phyloP scores from a whole-genome alignment of 2,113 vertebrate genomes.

The Lamprotornis superbus region DNA sequence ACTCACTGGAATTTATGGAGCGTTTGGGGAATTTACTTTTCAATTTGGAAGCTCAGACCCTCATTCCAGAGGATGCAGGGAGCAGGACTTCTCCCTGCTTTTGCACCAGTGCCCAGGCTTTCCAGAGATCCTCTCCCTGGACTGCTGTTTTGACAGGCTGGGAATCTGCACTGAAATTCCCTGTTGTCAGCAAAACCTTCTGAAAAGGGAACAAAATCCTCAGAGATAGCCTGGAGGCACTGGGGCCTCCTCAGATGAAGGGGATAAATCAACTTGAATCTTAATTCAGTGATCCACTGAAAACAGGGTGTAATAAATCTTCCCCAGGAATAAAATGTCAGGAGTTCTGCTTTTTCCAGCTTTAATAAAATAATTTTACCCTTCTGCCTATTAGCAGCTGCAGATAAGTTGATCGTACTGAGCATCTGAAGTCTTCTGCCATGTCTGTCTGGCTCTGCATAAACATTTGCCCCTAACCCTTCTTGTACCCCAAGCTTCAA shows the following conservation, averaged over 20 bases:
- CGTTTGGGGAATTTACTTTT: background rate
- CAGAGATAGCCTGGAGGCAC: background rate
- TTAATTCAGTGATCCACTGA: background rate
- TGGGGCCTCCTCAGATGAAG: background rate
- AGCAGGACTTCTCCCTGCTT: background rate
- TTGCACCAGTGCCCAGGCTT: background rate
- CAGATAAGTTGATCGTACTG: background rate
- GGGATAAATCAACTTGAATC: background rate
- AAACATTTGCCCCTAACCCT: too few species aligned
- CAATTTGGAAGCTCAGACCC: background rate
- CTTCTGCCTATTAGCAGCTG: background rate
- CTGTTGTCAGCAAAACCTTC: background rate
- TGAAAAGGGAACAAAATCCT: background rate
- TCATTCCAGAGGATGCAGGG: background rate
- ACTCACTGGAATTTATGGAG: background rate
- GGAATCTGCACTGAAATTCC: background rate
- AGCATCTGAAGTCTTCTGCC: background rate
- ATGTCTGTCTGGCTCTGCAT: background rate
- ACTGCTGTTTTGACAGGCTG: accelerated
- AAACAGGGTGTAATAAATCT: background rate
- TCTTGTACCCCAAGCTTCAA: background rate
- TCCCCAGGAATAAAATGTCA: background rate
- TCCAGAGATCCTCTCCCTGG: background rate
- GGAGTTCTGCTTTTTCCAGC: background rate
- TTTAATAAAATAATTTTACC: background rate